These are phyloP conservation scores for Vicugna pacos DNA, from an alignment of 2,113 vertebrate genomes.

Conservation along the genomic window DNA sequence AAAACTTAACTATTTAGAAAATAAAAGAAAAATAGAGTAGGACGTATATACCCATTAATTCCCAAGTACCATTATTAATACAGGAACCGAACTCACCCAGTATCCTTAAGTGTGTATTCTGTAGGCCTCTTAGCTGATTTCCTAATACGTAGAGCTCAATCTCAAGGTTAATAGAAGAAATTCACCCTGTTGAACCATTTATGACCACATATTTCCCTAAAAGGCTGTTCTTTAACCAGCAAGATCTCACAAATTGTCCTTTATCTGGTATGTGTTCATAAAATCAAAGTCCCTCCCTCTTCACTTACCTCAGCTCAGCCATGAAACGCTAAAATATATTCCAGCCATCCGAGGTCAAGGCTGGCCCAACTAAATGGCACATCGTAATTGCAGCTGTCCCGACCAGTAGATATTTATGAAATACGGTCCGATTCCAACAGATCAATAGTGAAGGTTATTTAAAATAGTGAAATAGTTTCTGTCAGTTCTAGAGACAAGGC, in stretches of 20 bases:
- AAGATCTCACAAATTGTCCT: constrained; percentile 34
- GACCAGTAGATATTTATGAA: constrained; percentile 79
- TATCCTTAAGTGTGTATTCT: background rate
- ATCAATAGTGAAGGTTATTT: constrained; percentile 80
- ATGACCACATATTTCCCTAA: constrained; percentile 49
- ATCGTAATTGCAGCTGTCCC: constrained; percentile 71
- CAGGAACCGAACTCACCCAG: background rate
- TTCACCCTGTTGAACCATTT: constrained; percentile 13
- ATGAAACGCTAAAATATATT: constrained; percentile 65
- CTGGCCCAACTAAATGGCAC: constrained; percentile 69
- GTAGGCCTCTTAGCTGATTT: background rate
- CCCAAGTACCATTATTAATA: background rate
- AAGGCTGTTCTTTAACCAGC: constrained; percentile 58
- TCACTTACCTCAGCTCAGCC: constrained; percentile 46
- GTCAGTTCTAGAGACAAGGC: constrained; percentile 60
- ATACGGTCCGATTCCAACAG: constrained; percentile 68
- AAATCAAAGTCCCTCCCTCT: constrained; percentile 61
- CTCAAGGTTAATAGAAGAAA: constrained; percentile 60
- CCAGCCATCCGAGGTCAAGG: constrained; percentile 71
- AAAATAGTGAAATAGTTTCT: constrained; percentile 70
- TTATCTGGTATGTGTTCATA: constrained; percentile 42
- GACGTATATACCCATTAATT: background rate
- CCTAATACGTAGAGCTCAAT: background rate
- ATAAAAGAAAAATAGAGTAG: constrained; percentile 1
- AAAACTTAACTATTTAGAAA: constrained; percentile 53